Percentiles rank a stretch among this genome's conserved stretches.
Conservation (phyloP, 2,113 vertebrate genomes). For the Syrrhaptes paradoxus region DNA sequence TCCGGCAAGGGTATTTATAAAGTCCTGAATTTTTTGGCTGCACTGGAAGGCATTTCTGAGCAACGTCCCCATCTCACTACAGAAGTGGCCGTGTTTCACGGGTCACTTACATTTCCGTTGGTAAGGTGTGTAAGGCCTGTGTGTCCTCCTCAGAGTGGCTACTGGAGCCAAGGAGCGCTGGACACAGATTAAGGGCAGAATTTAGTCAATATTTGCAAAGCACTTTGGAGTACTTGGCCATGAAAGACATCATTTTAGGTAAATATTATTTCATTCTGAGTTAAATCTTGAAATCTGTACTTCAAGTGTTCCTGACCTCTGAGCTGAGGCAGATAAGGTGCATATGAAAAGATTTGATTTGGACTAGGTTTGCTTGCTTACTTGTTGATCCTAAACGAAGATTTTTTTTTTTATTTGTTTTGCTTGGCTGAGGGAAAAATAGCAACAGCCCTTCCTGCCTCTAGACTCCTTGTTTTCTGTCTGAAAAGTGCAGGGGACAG, state of each 20-base stretch:
- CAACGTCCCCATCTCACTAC: neutral
- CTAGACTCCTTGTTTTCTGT: neutral
- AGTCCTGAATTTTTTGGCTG: neutral
- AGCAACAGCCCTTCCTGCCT: neutral
- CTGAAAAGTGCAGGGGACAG: neutral
- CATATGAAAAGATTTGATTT: conserved; percentile 18
- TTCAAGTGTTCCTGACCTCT: conserved; percentile 4
- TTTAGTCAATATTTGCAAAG: conserved; percentile 44
- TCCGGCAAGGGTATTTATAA: neutral
- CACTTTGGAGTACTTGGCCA: conserved; percentile 3
- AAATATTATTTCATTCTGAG: conserved; percentile 13
- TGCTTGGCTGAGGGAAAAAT: neutral
- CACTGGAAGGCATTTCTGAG: neutral
- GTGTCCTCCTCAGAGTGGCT: neutral
- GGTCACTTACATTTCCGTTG: neutral
- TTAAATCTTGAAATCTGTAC: conserved; percentile 14
- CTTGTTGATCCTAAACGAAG: conserved; percentile 1
- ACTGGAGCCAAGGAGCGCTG: neutral
- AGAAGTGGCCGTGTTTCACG: neutral
- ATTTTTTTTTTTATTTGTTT: neutral
- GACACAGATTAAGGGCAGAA: neutral
- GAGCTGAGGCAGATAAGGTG: neutral
- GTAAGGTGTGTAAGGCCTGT: neutral
- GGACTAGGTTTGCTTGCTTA: neutral
- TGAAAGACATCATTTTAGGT: conserved; percentile 13